Conservation (phyloP, 2,797 vertebrate genomes). For the Peromyscus aztecus region DNA sequence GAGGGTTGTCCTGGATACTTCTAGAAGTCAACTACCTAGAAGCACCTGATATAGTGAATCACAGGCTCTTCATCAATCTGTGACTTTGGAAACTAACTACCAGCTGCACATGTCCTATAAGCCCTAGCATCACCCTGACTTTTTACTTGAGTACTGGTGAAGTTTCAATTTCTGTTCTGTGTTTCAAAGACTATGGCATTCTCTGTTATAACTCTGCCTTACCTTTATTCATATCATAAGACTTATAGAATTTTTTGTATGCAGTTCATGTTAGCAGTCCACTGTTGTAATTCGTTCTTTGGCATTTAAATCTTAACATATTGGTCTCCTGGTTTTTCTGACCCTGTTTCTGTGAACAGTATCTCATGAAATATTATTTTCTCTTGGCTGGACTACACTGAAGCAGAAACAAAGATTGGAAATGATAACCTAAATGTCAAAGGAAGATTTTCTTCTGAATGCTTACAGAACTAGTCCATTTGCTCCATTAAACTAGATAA, state of each 20-base stretch:
- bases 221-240: background rate
- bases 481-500: slow-evolving; percentile 12
- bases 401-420: slow-evolving; percentile 8
- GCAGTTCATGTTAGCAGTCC: background rate
- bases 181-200: background rate
- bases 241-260: background rate
- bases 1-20: background rate
- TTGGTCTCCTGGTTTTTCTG: background rate
- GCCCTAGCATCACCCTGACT: no score
- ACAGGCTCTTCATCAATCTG: no score
- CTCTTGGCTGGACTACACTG: background rate
- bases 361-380: background rate
- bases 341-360: background rate
- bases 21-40: background rate
- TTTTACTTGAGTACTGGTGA: background rate
- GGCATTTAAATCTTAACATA: background rate
- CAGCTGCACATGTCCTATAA: background rate
- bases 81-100: background rate
- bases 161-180: background rate
- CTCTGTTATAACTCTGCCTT: no score
- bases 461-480: background rate
- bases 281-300: background rate
- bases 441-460: background rate
- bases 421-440: slow-evolving; percentile 8
- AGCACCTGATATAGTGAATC: background rate